These are phyloP conservation scores for Dromius quadrimaculatus DNA, from an alignment of 2,888 invertebrate species.

Conservation along the genomic window DNA sequence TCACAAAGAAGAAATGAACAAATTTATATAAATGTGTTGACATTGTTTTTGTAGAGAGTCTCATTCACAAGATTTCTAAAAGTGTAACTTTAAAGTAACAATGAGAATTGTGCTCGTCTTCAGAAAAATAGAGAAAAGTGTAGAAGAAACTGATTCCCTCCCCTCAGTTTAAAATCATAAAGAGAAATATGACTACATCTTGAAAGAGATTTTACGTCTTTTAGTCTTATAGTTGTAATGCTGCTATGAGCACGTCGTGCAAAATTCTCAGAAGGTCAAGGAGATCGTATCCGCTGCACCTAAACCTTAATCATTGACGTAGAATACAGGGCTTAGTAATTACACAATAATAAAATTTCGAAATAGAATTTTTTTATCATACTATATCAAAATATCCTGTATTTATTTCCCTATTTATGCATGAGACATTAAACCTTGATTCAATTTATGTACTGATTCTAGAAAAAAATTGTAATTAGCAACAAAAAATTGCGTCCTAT, in stretches of 20 bases:
- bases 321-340: no score
- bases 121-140: not conserved
- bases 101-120: not conserved
- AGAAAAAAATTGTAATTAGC: no score
- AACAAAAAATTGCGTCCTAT: no score
- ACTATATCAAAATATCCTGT: no score
- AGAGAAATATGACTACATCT: not conserved
- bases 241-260: not conserved
- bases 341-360: no score
- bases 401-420: no score
- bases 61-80: conserved; percentile 24
- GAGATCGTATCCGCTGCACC: not conserved
- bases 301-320: not conserved
- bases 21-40: conserved; percentile 18
- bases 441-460: no score
- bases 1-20: conserved; percentile 1
- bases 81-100: conserved; percentile 16
- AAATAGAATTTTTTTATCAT: no score
- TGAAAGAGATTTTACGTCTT: not conserved
- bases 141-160: not conserved
- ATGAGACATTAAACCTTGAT: no score
- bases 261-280: conserved; percentile 9
- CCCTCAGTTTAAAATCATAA: not conserved
- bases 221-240: not conserved
- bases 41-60: conserved; percentile 12